phyloP scores from a whole-genome alignment of 1,140 invertebrate species.

The Tetramorium parvispinum region DNA sequence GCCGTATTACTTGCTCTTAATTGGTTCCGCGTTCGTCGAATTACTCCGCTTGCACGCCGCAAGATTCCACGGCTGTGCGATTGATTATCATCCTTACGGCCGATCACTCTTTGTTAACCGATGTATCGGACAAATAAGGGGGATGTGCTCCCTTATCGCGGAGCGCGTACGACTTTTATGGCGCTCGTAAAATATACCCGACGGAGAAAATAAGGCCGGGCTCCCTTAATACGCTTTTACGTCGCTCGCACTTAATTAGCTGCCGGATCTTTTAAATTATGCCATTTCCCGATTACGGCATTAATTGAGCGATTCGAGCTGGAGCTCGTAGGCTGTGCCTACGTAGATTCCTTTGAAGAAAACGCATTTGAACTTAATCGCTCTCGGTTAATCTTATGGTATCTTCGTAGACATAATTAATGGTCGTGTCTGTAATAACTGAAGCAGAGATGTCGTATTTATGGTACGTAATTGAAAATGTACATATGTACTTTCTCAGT shows the following conservation, averaged over 20 bases:
- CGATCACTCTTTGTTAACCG: slow-evolving; percentile 52
- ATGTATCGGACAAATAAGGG: slow-evolving; percentile 46
- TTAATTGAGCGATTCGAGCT: slow-evolving; percentile 28
- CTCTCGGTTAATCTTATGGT: slow-evolving; percentile 13
- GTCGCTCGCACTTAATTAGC: slow-evolving; percentile 41
- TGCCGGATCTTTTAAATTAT: slow-evolving; percentile 31
- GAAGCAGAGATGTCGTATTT: slow-evolving; percentile 16
- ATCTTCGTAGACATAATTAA: slow-evolving; percentile 34
- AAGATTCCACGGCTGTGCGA: slow-evolving; percentile 7
- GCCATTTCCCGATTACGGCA: slow-evolving; percentile 29
- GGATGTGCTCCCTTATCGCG: slow-evolving; percentile 9
- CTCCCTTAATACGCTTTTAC: neutral
- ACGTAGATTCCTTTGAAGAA: slow-evolving; percentile 18
- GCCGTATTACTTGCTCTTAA: slow-evolving; percentile 60
- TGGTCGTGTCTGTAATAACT: slow-evolving; percentile 2
- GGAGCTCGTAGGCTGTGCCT: neutral
- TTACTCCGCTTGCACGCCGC: slow-evolving; percentile 20
- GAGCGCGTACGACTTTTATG: slow-evolving; percentile 28
- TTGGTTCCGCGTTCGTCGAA: slow-evolving; percentile 60
- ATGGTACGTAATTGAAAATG: slow-evolving; percentile 27
- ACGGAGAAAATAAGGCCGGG: slow-evolving; percentile 2
- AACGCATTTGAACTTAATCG: slow-evolving; percentile 31
- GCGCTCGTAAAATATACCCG: slow-evolving; percentile 22
- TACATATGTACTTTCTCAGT: neutral
- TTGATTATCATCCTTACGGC: slow-evolving; percentile 53